Evolutionary conservation across 1,140 invertebrate species (phyloP).

Genomic region (Diorhabda elongata): DNA sequence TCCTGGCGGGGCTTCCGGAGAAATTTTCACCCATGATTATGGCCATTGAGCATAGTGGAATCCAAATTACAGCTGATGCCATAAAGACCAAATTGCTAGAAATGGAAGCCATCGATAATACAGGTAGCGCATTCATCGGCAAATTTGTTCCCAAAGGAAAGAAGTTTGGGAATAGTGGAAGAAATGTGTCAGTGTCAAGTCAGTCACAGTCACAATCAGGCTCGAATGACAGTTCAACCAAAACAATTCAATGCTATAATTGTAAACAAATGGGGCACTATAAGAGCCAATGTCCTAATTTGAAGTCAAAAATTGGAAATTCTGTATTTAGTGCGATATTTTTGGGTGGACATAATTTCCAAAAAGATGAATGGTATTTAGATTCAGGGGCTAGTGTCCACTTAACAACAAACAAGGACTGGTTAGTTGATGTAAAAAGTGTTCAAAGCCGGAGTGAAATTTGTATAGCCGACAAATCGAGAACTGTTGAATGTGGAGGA

Average conservation of each 20-base stretch:
- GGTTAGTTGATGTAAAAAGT: not conserved
- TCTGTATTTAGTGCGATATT: slow-evolving; percentile 23
- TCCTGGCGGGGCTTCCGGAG: no score
- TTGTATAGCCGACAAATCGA: not conserved
- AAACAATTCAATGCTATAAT: slow-evolving; percentile 13
- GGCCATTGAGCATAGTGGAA: no score
- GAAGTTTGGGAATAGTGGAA: no score
- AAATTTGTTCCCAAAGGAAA: no score
- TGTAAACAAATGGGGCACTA: slow-evolving; percentile 25
- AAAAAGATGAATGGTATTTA: slow-evolving; percentile 31
- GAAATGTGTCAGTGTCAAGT: no score
- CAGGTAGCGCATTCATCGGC: no score
- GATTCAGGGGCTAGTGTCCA: slow-evolving; percentile 36
- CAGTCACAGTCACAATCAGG: no score
- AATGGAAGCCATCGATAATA: no score
- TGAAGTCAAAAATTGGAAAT: not conserved
- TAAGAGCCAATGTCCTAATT: slow-evolving; percentile 9
- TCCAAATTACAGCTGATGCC: no score
- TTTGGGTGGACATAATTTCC: slow-evolving; percentile 25
- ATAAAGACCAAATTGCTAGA: no score
- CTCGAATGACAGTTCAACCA: no score
- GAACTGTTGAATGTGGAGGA: slow-evolving; percentile 1
- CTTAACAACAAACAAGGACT: slow-evolving; percentile 1
- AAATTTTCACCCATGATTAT: no score
- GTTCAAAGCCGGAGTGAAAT: not conserved